phyloP scores from a whole-genome alignment of 1,140 invertebrate genomes.

The Caenorhabditis remanei region DNA sequence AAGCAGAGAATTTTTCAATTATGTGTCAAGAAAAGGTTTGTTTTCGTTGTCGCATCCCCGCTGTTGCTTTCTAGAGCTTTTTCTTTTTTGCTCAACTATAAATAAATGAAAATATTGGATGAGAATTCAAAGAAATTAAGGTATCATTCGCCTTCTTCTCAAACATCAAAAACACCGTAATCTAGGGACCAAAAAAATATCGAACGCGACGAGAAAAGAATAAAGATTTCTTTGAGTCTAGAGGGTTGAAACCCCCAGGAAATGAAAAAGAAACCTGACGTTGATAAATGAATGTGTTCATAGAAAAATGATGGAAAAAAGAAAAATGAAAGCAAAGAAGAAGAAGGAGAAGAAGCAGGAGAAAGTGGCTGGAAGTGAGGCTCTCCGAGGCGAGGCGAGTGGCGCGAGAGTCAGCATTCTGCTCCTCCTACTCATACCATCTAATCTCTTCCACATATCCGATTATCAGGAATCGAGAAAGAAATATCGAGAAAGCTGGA shows the following conservation, averaged over 20 bases:
- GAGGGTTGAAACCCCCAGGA: neutral
- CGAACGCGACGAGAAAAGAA: no score
- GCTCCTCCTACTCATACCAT: constrained; percentile 46
- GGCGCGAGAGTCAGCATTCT: constrained; percentile 15
- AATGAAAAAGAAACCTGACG: constrained; percentile 38
- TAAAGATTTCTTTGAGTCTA: no score
- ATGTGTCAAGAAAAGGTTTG: constrained; percentile 50
- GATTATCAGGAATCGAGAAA: constrained; percentile 35
- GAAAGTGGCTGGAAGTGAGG: constrained; percentile 23
- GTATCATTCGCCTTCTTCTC: neutral
- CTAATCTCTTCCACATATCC: constrained; percentile 43
- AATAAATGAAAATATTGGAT: constrained; percentile 16
- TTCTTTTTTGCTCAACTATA: neutral
- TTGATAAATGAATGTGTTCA: neutral
- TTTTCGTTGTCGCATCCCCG: constrained; percentile 7
- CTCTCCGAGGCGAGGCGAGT: neutral
- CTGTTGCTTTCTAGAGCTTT: neutral
- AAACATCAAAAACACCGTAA: no score
- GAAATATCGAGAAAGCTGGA: neutral
- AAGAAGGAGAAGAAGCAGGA: neutral
- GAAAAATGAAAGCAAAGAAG: neutral
- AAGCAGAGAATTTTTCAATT: constrained; percentile 43
- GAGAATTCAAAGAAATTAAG: neutral
- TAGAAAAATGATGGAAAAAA: neutral
- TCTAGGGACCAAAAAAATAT: no score